Percentiles rank a stretch among this genome's conserved stretches.
Evolutionary conservation across 2,113 vertebrate genomes (phyloP).

Genomic region (Lepidiolamprologus cunningtoni): DNA sequence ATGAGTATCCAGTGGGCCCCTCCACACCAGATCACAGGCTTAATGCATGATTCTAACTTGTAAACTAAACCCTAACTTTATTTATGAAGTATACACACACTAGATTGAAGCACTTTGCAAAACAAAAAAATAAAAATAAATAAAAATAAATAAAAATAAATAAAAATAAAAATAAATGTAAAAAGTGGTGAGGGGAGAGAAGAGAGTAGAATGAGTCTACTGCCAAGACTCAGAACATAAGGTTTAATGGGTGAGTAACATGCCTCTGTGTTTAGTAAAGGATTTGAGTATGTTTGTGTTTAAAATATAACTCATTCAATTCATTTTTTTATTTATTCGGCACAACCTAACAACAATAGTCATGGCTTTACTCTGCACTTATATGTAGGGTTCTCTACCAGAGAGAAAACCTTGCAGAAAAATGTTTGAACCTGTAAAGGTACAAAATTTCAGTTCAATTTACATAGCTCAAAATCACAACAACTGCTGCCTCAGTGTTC

Average conservation of each 20-base stretch:
- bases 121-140: not conserved
- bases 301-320: not conserved
- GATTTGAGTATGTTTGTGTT: rapidly evolving
- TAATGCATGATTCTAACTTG: not conserved
- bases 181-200: not conserved
- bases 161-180: rapidly evolving
- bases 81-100: not conserved
- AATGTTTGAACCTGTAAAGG: not conserved
- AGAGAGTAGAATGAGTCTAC: not conserved
- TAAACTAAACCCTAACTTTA: not conserved
- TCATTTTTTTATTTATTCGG: not conserved
- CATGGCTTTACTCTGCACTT: rapidly evolving
- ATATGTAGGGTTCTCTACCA: rapidly evolving
- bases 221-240: not conserved
- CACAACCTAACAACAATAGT: rapidly evolving
- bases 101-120: not conserved
- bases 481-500: rapidly evolving
- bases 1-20: not conserved
- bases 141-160: not conserved
- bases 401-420: not conserved
- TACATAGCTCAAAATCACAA: not conserved
- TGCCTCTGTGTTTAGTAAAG: rapidly evolving
- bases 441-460: not conserved
- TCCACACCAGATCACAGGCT: rapidly evolving
- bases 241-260: not conserved